Conservation (phyloP, 1,140 invertebrate species). For the Lasioglossum albipes region DNA sequence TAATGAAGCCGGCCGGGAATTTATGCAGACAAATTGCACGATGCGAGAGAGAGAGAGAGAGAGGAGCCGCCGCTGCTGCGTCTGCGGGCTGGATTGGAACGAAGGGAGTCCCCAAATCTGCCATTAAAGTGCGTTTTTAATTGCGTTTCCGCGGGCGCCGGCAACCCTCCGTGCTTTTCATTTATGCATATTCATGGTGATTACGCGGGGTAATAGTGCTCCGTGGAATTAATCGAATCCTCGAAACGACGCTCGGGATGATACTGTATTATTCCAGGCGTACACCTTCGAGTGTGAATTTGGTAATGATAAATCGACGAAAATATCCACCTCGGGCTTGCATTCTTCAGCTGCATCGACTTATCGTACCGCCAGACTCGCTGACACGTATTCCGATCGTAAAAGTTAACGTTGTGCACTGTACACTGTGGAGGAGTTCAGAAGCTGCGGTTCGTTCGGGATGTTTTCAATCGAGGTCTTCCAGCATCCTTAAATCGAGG, state of each 20-base stretch:
- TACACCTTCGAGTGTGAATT: not conserved
- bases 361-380: no score
- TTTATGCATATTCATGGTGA: slow-evolving; percentile 4
- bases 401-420: no score
- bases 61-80: no score
- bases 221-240: not conserved
- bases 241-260: not conserved
- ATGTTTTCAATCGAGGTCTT: no score
- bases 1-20: not conserved
- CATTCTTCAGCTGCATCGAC: no score
- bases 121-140: not conserved
- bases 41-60: no score
- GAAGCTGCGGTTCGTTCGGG: no score
- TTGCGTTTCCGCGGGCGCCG: not conserved
- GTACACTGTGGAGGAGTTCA: no score
- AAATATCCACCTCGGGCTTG: no score
- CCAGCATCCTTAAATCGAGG: no score
- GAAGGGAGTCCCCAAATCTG: not conserved
- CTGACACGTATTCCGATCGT: no score
- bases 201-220: not conserved
- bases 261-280: not conserved
- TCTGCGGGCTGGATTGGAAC: not conserved
- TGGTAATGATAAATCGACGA: not conserved
- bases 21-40: not conserved
- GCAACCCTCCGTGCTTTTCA: not conserved